Evolutionary conservation across 2,797 vertebrate genomes (phyloP), one percentile per base, ranked within the genome.

Genomic region (Manis javanica): DNA sequence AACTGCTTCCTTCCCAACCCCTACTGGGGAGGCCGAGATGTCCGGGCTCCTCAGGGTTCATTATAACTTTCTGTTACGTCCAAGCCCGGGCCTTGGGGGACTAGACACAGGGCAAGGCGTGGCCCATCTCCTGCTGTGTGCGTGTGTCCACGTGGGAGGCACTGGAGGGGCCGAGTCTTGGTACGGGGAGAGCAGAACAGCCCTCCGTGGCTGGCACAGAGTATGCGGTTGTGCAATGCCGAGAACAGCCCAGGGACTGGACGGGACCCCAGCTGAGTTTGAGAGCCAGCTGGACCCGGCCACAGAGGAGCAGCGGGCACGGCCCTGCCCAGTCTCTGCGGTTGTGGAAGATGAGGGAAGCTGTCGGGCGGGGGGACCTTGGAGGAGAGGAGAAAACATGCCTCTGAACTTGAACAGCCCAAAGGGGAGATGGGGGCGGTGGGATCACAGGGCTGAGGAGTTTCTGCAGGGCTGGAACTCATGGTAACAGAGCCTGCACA

Each of bases 281-380:
- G 68, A 66, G 46, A 78, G 96, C 97, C 97, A 96, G 95, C 96
- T 96, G 96, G 96, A 93, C 29, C 29, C 21, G 5, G 71, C 19
- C 77, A 34, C 29, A n/a, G 64, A 94, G 92, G 29, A 95, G 39
- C 55, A 4, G 74, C 0, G 2, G 1, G 34, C 79, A 84, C 55
- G 64, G 90, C 92, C 69, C 89, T 78, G 86, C 96, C 96, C 87
- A 83, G 13, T 18, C 72, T 74, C 85, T 26, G 64, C 59, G 75
- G 92, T 72, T 93, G 87, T 87, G 96, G 96, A 94, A 97, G 93
- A 83, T 5, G 19, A 46, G 29, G 39, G 66, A 57, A 42, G 61
- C 10, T 3, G 3, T 31, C 19, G 34, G 23, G 3, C 11, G 12
- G 34, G 66, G 87, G 75, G 31, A 42, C 31, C 3, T 1, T 5